Conservation (phyloP, 2,888 invertebrate genomes). For the Hipparchia semele region DNA sequence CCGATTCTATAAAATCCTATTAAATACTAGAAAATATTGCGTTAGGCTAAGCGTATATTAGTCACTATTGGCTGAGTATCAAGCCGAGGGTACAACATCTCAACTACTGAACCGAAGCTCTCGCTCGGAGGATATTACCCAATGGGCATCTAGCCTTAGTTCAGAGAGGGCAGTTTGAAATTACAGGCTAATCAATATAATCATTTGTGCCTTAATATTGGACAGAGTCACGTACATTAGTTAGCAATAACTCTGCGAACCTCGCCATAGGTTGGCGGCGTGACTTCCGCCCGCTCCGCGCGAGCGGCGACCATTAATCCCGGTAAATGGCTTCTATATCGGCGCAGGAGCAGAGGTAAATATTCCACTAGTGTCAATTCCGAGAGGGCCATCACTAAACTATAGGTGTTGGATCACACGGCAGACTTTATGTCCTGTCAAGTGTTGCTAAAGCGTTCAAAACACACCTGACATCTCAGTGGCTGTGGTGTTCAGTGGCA, state of each 20-base stretch:
- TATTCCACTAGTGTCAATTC: neutral
- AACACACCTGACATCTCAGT: too few species aligned
- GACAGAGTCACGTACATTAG: neutral
- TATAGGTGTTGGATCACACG: neutral
- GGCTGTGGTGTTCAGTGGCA: too few species aligned
- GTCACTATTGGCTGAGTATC: too few species aligned
- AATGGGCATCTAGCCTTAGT: too few species aligned
- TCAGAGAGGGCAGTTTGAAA: neutral
- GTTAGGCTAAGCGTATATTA: too few species aligned
- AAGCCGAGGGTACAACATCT: too few species aligned
- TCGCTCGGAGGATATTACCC: too few species aligned
- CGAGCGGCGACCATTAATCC: neutral
- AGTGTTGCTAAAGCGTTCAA: too few species aligned
- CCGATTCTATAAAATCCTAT: too few species aligned
- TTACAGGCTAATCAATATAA: neutral
- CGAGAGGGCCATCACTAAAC: slow-evolving; percentile 3
- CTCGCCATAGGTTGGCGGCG: neutral
- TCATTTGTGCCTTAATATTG: neutral
- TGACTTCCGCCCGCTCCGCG: slow-evolving; percentile 4
- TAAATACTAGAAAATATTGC: too few species aligned
- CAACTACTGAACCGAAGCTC: too few species aligned
- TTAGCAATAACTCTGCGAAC: neutral
- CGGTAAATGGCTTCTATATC: slow-evolving; percentile 12
- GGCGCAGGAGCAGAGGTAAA: neutral
- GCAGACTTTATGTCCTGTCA: too few species aligned